Conservation (phyloP, 2,888 invertebrate genomes). For the Volucella inflata region DNA sequence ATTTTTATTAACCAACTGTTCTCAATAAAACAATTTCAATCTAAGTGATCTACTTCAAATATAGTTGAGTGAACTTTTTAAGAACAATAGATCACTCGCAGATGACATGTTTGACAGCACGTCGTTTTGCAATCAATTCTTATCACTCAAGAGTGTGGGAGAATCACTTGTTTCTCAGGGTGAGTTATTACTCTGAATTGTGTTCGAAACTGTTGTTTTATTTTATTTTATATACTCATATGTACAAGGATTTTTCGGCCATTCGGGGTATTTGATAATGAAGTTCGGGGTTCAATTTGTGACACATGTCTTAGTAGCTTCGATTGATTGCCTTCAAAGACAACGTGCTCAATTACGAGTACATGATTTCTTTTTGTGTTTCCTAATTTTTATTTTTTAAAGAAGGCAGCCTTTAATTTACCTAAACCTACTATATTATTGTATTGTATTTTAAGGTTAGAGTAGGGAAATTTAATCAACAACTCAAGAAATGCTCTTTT, state of each 20-base stretch:
- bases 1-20: neutral
- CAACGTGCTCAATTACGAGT: no score
- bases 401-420: no score
- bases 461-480: no score
- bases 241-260: constrained; percentile 34
- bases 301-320: neutral
- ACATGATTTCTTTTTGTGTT: neutral
- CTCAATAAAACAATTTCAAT: neutral
- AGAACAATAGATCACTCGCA: constrained; percentile 7
- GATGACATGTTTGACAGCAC: constrained; percentile 27
- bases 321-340: neutral
- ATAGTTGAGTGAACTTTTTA: constrained; percentile 7
- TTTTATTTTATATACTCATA: neutral
- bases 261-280: constrained; percentile 24
- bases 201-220: neutral
- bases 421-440: no score
- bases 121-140: constrained; percentile 20
- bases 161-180: constrained; percentile 12
- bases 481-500: no score
- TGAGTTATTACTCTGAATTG: constrained; percentile 1
- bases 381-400: neutral
- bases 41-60: constrained; percentile 5
- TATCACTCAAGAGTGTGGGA: constrained; percentile 30
- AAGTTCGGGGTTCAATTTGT: constrained; percentile 7
- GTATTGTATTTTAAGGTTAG: no score